phyloP scores from a whole-genome alignment of 2,888 invertebrate species.

The Clunio marinus region DNA sequence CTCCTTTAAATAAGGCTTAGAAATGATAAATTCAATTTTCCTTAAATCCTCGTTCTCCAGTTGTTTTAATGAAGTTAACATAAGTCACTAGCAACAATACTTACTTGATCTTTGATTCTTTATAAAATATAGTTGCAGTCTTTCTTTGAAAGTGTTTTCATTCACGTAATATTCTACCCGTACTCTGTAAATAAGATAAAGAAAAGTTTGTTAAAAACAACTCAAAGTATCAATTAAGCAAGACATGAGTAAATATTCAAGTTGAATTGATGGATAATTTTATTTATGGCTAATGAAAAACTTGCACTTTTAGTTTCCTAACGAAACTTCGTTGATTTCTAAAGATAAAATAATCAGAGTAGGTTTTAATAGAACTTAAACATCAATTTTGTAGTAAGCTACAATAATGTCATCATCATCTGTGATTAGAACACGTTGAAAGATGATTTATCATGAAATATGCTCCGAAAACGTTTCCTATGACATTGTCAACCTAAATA shows the following conservation, averaged over 20 bases:
- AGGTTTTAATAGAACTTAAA: neutral
- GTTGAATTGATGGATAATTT: neutral
- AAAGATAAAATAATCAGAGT: neutral
- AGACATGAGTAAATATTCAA: neutral
- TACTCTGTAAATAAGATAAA: conserved; percentile 67
- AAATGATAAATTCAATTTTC: no score
- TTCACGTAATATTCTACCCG: conserved; percentile 99
- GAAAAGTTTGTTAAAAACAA: no score
- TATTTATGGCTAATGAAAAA: neutral
- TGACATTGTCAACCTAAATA: neutral
- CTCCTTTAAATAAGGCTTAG: no score
- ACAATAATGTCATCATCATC: neutral
- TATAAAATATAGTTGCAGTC: conserved; percentile 97
- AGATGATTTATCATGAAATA: neutral
- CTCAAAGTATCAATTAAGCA: neutral
- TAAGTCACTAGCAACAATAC: no score
- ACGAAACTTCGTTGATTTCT: neutral
- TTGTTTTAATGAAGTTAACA: no score
- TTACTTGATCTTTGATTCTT: conserved; percentile 99
- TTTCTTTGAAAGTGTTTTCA: conserved; percentile 97
- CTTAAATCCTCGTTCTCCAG: no score
- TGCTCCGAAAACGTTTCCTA: neutral
- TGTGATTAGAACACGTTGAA: neutral
- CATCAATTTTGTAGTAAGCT: neutral
- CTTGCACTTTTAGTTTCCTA: neutral